Evolutionary conservation across 2,888 invertebrate genomes (phyloP).

Genomic region (Cabera pusaria): DNA sequence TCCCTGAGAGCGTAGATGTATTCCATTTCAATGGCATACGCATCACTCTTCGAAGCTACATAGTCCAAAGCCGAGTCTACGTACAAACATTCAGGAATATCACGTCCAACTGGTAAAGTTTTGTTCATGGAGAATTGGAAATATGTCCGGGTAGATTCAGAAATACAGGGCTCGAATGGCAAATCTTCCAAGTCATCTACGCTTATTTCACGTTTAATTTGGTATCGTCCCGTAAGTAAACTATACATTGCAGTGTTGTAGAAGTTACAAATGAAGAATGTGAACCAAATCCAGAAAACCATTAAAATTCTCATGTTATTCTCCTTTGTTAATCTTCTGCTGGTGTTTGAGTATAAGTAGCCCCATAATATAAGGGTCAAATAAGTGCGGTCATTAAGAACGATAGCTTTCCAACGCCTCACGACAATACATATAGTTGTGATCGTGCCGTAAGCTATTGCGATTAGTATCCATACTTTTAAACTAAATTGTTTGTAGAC

Average conservation of each 20-base stretch:
- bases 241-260: conserved; percentile 58
- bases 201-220: conserved; percentile 34
- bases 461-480: conserved; percentile 50
- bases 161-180: conserved; percentile 52
- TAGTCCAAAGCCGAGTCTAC: conserved; percentile 41
- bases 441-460: conserved; percentile 36
- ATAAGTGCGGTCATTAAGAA: conserved; percentile 29
- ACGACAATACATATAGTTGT: conserved; percentile 31
- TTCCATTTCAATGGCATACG: conserved; percentile 47
- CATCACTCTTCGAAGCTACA: conserved; percentile 39
- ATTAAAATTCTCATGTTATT: conserved; percentile 44
- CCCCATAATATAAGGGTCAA: conserved; percentile 49
- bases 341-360: conserved; percentile 48
- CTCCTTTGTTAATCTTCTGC: conserved; percentile 38
- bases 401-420: conserved; percentile 27
- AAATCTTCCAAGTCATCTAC: conserved; percentile 37
- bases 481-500: conserved; percentile 50
- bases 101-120: conserved; percentile 39
- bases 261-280: conserved; percentile 57
- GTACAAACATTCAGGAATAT: conserved; percentile 38
- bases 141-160: conserved; percentile 39
- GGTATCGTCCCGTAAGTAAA: conserved; percentile 47
- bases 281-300: conserved; percentile 58
- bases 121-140: conserved; percentile 47
- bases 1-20: conserved; percentile 44